Base-by-base conservation (phyloP, 2,797 vertebrate genomes). In the Sebastes ruberrimus region DNA sequence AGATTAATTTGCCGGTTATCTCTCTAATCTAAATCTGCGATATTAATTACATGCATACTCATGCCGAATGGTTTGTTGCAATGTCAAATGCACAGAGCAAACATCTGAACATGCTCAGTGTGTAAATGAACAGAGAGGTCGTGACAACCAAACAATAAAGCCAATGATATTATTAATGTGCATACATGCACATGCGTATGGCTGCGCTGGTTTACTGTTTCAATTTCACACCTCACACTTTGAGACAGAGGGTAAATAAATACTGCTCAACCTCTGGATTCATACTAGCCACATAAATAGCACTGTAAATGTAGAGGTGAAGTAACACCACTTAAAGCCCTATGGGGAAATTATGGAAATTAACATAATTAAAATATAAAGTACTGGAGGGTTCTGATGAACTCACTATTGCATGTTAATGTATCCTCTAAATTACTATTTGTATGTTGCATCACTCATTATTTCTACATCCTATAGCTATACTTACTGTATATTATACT, bases 1-100 rank as follows among this genome's bases (percentile, higher is more conserved):
- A 92, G 72, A 92, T 93, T 91, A 94, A 93, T 94, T 94, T 78
- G 71, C 74, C 77, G 79, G 69, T 87, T 90, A 84, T 91, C 82
- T 68, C 74, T 53, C 63, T 56, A 35, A 56, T 73, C 46, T 86
- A 86, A 84, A 85, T 86, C 74, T 61, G 73, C 16, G 2, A 68
- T 88, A 88, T 90, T 91, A 91, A 92, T 92, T 89, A 88, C 83
- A 73, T 35, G 53, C 57, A 1, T 62, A n/a, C 46, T 74, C 42
- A 25, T 69, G 74, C 69, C 5, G 56, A 60, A 74, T 78, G 79
- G 73, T 69, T 80, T 79, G 74, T 70, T 70, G 83, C 66, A 59
- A 63, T 57, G 84, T 87, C 74, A 86, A 86, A 84, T 42, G 77
- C 69, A 71, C 66, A 64, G 69, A 20, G 56, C 72, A 84, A 83